Conservation (phyloP, 1,140 invertebrate genomes). For the Zaprionus vittiger region DNA sequence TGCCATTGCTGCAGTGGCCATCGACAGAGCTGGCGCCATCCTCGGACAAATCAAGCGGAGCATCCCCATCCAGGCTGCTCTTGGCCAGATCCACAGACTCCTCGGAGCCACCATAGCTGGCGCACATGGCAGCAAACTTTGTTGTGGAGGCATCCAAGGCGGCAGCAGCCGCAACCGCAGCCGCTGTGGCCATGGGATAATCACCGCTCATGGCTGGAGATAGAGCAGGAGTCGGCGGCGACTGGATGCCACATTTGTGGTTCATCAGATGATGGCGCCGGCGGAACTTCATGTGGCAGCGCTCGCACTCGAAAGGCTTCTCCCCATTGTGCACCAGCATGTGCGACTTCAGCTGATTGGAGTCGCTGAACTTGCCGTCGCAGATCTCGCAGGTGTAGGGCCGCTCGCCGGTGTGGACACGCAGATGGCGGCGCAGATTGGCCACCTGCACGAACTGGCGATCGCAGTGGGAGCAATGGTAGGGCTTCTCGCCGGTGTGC, state of each 20-base stretch:
- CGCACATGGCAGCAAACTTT: constrained; percentile 72
- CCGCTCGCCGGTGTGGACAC: constrained; percentile 97
- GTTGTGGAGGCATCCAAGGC: constrained; percentile 55
- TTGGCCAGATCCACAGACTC: constrained; percentile 74
- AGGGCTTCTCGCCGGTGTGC: constrained; percentile 97
- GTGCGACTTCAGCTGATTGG: constrained; percentile 97
- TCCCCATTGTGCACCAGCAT: constrained; percentile 94
- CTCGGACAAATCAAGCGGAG: constrained; percentile 75
- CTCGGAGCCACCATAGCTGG: constrained; percentile 74
- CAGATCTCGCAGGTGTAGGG: constrained; percentile 97
- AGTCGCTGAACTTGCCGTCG: constrained; percentile 95
- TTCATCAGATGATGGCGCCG: constrained; percentile 93
- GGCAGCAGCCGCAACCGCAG: constrained; percentile 51
- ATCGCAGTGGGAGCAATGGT: constrained; percentile 95
- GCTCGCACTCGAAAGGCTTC: constrained; percentile 93
- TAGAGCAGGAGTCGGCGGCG: constrained; percentile 73
- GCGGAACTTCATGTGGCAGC: constrained; percentile 91
- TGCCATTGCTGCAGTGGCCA: constrained; percentile 53
- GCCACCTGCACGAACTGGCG: constrained; percentile 97
- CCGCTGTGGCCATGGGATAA: constrained; percentile 57
- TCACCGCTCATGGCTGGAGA: constrained; percentile 71
- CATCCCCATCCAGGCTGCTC: constrained; percentile 64
- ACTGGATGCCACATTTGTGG: constrained; percentile 90
- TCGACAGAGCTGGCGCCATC: constrained; percentile 72
- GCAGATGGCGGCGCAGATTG: constrained; percentile 95